phyloP scores from a whole-genome alignment of 2,113 vertebrate species.

The Neodontobutis hainanensis region DNA sequence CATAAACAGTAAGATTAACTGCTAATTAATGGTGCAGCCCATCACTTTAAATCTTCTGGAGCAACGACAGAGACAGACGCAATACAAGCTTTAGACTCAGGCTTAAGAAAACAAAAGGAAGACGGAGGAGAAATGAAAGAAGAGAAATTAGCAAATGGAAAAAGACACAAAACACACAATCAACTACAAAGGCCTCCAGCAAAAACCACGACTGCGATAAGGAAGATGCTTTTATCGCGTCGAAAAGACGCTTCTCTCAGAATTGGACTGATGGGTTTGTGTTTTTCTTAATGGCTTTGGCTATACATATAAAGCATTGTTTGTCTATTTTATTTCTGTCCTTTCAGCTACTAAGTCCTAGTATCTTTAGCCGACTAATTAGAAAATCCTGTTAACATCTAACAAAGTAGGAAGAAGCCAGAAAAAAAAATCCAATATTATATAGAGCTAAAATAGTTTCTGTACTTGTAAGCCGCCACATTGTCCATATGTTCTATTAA shows the following conservation, averaged over 20 bases:
- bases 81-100: slow-evolving; percentile 64
- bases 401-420: slow-evolving; percentile 17
- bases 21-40: slow-evolving; percentile 70
- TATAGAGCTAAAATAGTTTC: slow-evolving; percentile 15
- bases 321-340: slow-evolving; percentile 60
- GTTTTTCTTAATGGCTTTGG: slow-evolving; percentile 61
- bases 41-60: slow-evolving; percentile 76
- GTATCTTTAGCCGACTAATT: slow-evolving; percentile 51
- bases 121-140: slow-evolving; percentile 48
- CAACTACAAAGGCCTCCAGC: slow-evolving; percentile 60
- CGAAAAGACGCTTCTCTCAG: slow-evolving; percentile 42
- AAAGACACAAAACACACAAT: slow-evolving; percentile 56
- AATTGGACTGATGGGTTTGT: slow-evolving; percentile 54
- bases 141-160: slow-evolving; percentile 61
- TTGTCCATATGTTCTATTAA: background rate
- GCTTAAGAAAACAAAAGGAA: slow-evolving; percentile 57
- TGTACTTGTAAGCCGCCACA: slow-evolving; percentile 10
- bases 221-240: slow-evolving; percentile 66
- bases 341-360: slow-evolving; percentile 52
- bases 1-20: slow-evolving; percentile 72
- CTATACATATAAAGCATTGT: slow-evolving; percentile 52
- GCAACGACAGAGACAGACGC: slow-evolving; percentile 50
- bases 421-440: slow-evolving; percentile 39
- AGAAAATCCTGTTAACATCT: slow-evolving; percentile 70
- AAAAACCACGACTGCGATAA: slow-evolving; percentile 62